A percentile compares a stretch with the other conserved stretches of the same genome.
phyloP scores from a whole-genome alignment of 2,888 invertebrate genomes.

The Nebria salina region DNA sequence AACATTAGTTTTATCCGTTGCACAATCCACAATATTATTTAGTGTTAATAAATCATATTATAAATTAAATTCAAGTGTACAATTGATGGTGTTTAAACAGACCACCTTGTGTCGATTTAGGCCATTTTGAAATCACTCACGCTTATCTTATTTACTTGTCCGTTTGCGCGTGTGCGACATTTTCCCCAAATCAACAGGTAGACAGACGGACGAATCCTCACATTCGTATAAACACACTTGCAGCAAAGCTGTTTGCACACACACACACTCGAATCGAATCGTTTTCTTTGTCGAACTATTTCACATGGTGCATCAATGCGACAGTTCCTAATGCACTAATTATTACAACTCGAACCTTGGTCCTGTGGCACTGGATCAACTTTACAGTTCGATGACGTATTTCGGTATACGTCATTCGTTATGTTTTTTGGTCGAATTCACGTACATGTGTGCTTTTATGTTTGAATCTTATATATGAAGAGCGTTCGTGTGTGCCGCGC shows the following conservation, averaged over 20 bases:
- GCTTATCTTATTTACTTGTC: not conserved
- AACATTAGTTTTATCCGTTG: not conserved
- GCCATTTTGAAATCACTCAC: not conserved
- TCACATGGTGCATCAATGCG: too few species aligned
- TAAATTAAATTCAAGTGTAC: not conserved
- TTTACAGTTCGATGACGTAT: not conserved
- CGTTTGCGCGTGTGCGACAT: not conserved
- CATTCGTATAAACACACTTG: not conserved
- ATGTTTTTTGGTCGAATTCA: constrained; percentile 35
- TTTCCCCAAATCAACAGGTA: not conserved
- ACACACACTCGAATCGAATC: too few species aligned
- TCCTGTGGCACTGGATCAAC: not conserved
- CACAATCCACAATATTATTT: not conserved
- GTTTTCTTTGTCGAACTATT: too few species aligned
- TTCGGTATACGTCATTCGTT: constrained; percentile 50
- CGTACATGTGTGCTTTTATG: constrained; percentile 6
- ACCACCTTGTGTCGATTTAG: not conserved
- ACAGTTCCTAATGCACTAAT: too few species aligned
- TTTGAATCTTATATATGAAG: not conserved
- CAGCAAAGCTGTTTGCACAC: too few species aligned
- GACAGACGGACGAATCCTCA: not conserved
- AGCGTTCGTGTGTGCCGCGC: constrained; percentile 63
- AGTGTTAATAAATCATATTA: not conserved
- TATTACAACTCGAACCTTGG: not conserved
- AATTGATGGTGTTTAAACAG: not conserved